These are phyloP conservation scores for Lysiphlebus fabarum DNA, from an alignment of 1,140 invertebrate species.

Conservation along the genomic window DNA sequence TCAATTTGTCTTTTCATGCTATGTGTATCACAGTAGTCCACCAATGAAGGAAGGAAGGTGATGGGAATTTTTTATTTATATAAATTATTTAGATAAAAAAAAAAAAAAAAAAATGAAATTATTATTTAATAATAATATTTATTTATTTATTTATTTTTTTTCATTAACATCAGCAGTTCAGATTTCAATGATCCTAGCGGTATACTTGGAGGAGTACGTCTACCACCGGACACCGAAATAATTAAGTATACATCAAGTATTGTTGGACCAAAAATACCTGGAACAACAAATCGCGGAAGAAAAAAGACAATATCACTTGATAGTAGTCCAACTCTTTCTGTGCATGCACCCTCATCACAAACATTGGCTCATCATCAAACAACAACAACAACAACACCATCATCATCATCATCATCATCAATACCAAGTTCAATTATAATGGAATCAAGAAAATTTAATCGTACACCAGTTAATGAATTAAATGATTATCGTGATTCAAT, in stretches of 20 bases:
- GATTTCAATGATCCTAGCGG: constrained; percentile 70
- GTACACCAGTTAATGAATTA: constrained; percentile 41
- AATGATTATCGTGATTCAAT: constrained; percentile 46
- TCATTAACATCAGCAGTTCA: constrained; percentile 12
- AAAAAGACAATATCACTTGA: constrained; percentile 85
- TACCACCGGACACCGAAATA: constrained; percentile 85
- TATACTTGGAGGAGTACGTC: constrained; percentile 72
- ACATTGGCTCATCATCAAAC: constrained; percentile 46
- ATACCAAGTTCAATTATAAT: constrained; percentile 35
- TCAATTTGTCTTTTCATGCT: constrained; percentile 14
- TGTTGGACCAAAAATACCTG: constrained; percentile 76
- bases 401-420: too few relatives aligned
- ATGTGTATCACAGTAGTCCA: constrained; percentile 36
- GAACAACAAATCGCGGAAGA: constrained; percentile 75
- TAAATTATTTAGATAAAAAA: constrained; percentile 2
- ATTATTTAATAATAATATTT: not conserved
- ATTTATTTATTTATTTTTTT: constrained; percentile 16
- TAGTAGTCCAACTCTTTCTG: constrained; percentile 72
- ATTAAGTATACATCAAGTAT: constrained; percentile 84
- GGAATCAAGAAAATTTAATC: constrained; percentile 50
- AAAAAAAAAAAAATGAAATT: not conserved
- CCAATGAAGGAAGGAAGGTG: constrained; percentile 49
- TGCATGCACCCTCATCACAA: constrained; percentile 53
- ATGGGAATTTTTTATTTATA: constrained; percentile 18
- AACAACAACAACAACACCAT: constrained; percentile 36